Percentiles rank a stretch among this genome's conserved stretches.
Evolutionary conservation across 2,888 invertebrate genomes (phyloP).

Genomic region (Steinernema hermaphroditum): DNA sequence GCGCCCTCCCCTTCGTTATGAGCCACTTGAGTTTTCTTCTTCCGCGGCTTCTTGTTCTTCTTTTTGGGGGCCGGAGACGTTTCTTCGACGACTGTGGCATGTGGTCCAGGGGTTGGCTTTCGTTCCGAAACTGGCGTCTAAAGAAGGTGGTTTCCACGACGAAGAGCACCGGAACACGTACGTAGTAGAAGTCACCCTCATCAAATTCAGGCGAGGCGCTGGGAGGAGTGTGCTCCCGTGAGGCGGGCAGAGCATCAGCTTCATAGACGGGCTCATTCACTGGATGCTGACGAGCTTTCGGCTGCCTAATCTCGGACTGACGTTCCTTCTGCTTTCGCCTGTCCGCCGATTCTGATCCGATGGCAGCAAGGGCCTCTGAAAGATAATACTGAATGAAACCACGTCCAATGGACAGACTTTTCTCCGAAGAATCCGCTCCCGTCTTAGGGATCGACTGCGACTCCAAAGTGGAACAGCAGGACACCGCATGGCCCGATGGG

Average conservation of each 20-base stretch:
- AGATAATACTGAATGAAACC: background rate
- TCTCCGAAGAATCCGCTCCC: too few relatives aligned
- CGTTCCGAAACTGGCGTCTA: conserved; percentile 25
- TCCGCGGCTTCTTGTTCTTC: background rate
- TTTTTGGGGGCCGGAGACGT: background rate
- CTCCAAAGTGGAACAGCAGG: too few relatives aligned
- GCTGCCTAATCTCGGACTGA: conserved; percentile 22
- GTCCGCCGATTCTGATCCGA: conserved; percentile 14
- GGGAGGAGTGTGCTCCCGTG: background rate
- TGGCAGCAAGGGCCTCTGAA: conserved; percentile 4
- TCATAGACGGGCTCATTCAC: conserved; percentile 19
- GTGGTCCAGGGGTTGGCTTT: background rate
- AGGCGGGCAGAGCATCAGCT: too few relatives aligned
- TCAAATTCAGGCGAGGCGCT: background rate
- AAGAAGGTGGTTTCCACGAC: background rate
- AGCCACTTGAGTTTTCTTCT: background rate
- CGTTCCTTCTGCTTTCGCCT: background rate
- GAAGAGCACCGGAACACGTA: background rate
- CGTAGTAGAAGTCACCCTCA: conserved; percentile 10
- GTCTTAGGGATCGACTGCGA: too few relatives aligned
- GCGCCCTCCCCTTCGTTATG: background rate
- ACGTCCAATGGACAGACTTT: too few relatives aligned
- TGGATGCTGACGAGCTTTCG: conserved; percentile 12
- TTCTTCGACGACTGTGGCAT: background rate
- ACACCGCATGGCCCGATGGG: too few relatives aligned